Conservation (phyloP, 2,888 invertebrate species). For the Ormyrus thymus region DNA sequence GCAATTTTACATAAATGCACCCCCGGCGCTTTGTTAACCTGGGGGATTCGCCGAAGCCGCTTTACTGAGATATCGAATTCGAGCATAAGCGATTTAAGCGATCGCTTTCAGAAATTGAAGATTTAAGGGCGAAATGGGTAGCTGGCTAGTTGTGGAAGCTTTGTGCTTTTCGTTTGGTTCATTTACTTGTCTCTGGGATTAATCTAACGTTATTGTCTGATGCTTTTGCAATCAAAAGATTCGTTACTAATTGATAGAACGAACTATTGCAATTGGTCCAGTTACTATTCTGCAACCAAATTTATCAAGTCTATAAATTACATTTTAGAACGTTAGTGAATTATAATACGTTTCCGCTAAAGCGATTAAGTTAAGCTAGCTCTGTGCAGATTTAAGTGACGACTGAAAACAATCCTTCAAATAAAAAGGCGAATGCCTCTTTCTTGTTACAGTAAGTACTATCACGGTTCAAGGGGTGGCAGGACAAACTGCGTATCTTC, state of each 20-base stretch:
- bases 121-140: slow-evolving; percentile 5
- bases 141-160: neutral
- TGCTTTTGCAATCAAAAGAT: too few relatives aligned
- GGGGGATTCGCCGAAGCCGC: slow-evolving; percentile 36
- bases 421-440: neutral
- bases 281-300: too few relatives aligned
- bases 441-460: slow-evolving; percentile 83
- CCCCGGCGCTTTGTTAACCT: slow-evolving; percentile 42
- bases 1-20: slow-evolving; percentile 21
- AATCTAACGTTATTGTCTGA: too few relatives aligned
- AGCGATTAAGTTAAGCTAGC: too few relatives aligned
- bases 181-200: too few relatives aligned
- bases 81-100: slow-evolving; percentile 31
- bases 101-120: slow-evolving; percentile 35
- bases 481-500: slow-evolving; percentile 88
- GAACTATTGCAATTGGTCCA: too few relatives aligned
- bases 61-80: slow-evolving; percentile 35
- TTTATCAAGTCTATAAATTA: too few relatives aligned
- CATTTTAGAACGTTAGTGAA: too few relatives aligned
- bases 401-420: too few relatives aligned
- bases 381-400: too few relatives aligned
- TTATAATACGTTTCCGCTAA: too few relatives aligned
- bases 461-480: slow-evolving; percentile 90
- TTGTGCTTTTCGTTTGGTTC: neutral
- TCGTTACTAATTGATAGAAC: too few relatives aligned